Percentiles rank a stretch among this genome's conserved stretches.
These are phyloP conservation scores for Enteromius argenteus DNA, from an alignment of 2,797 vertebrate genomes.

Conservation along the genomic window DNA sequence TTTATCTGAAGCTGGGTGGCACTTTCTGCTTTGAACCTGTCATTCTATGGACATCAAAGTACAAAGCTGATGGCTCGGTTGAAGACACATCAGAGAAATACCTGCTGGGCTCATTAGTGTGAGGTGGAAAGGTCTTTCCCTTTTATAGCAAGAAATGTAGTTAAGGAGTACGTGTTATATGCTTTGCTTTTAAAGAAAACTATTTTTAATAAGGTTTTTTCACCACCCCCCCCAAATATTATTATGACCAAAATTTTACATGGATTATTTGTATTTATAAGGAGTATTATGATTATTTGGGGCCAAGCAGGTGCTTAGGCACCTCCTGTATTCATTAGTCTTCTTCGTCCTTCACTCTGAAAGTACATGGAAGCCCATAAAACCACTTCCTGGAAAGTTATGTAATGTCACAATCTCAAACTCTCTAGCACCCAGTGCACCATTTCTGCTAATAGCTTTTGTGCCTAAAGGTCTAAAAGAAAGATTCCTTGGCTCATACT, in stretches of 20 bases:
- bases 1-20: neutral
- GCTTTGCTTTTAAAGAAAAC: neutral
- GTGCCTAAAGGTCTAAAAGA: neutral
- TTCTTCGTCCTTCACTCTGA: neutral
- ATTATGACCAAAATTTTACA: neutral
- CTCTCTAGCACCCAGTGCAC: too few relatives aligned
- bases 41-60: constrained; percentile 41
- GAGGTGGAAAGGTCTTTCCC: neutral
- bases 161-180: neutral
- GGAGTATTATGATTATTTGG: neutral
- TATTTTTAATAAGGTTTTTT: neutral
- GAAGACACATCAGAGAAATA: constrained; percentile 30
- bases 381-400: neutral
- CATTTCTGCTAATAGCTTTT: neutral
- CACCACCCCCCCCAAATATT: too few relatives aligned
- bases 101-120: constrained; percentile 44
- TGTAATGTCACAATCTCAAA: too few relatives aligned
- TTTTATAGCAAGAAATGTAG: neutral
- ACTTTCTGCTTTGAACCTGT: constrained; percentile 38
- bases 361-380: neutral
- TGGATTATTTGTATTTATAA: neutral
- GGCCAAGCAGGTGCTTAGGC: neutral
- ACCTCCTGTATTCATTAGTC: neutral
- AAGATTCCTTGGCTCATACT: neutral
- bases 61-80: neutral